Conservation (phyloP, 2,113 vertebrate species). For the Corythornis madagascariensis region DNA sequence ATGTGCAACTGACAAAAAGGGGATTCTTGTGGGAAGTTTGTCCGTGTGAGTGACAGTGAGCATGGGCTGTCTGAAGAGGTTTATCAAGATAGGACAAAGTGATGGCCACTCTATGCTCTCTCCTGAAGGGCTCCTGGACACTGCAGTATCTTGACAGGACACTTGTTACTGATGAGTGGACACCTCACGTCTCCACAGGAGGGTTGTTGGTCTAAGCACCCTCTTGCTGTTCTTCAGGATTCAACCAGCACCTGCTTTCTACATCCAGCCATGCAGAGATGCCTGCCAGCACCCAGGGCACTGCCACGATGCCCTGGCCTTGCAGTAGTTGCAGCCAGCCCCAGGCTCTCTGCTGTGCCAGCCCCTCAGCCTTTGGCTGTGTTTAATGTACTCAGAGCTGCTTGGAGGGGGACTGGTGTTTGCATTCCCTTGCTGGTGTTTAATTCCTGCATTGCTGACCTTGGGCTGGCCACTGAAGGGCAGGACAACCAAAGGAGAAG, state of each 20-base stretch:
- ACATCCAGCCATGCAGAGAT: rapidly evolving
- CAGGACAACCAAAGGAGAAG: conserved; percentile 78
- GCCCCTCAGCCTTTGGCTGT: neutral
- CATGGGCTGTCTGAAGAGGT: neutral
- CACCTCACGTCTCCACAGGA: neutral
- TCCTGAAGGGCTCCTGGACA: neutral
- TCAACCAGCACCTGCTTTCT: neutral
- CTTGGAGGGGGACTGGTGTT: conserved; percentile 36
- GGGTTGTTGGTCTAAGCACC: neutral
- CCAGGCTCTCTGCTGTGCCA: neutral
- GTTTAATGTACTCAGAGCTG: neutral
- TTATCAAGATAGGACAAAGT: neutral
- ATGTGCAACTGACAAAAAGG: neutral
- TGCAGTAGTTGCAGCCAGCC: neutral
- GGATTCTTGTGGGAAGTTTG: neutral
- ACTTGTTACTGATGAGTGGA: neutral
- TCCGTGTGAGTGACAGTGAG: neutral
- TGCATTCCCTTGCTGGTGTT: conserved; percentile 67
- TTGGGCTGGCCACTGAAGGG: conserved; percentile 83
- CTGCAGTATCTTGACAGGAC: neutral
- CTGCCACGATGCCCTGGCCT: no score
- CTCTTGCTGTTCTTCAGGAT: neutral
- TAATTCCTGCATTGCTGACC: conserved; percentile 84
- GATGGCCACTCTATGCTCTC: neutral
- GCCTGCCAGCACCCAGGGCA: rapidly evolving